A percentile compares a stretch with the other conserved stretches of the same genome.
These are phyloP conservation scores for Hirtodrosophila trivittata DNA, from an alignment of 2,888 invertebrate genomes.

Conservation along the genomic window DNA sequence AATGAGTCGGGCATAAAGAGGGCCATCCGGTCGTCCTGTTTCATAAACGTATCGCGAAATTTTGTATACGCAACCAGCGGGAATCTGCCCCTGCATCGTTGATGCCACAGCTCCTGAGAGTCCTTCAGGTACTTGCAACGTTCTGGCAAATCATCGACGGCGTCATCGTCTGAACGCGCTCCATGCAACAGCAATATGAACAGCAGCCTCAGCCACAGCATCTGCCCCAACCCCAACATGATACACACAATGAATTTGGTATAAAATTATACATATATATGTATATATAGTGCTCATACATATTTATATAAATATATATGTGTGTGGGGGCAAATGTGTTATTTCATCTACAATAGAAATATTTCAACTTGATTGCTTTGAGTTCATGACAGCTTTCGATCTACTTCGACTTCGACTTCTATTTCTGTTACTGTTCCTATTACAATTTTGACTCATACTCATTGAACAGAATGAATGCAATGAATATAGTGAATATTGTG, in stretches of 20 bases:
- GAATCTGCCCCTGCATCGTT: constrained; percentile 45
- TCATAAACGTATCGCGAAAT: constrained; percentile 53
- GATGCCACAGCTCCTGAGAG: constrained; percentile 4
- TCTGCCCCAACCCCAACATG: constrained; percentile 20
- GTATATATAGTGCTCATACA: neutral
- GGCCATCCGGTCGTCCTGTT: constrained; percentile 48
- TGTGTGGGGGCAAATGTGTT: no score
- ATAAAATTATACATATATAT: constrained; percentile 6
- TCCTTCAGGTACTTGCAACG: constrained; percentile 47
- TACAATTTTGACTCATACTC: no score
- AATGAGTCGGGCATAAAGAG: constrained; percentile 46
- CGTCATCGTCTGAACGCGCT: neutral
- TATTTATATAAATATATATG: neutral
- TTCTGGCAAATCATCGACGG: constrained; percentile 18
- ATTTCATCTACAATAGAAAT: no score
- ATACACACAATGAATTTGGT: constrained; percentile 29
- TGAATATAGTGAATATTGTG: neutral
- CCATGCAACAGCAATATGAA: neutral
- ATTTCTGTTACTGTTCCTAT: no score
- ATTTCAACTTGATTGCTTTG: no score
- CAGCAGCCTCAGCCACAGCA: neutral
- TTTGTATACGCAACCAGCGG: constrained; percentile 51
- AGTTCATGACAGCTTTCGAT: no score
- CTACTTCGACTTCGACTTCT: no score
- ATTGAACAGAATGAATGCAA: no score